Percentiles rank a stretch among this genome's conserved stretches.
These are phyloP conservation scores for Siphlonurus alternatus DNA, from an alignment of 2,888 invertebrate species.

Conservation along the genomic window DNA sequence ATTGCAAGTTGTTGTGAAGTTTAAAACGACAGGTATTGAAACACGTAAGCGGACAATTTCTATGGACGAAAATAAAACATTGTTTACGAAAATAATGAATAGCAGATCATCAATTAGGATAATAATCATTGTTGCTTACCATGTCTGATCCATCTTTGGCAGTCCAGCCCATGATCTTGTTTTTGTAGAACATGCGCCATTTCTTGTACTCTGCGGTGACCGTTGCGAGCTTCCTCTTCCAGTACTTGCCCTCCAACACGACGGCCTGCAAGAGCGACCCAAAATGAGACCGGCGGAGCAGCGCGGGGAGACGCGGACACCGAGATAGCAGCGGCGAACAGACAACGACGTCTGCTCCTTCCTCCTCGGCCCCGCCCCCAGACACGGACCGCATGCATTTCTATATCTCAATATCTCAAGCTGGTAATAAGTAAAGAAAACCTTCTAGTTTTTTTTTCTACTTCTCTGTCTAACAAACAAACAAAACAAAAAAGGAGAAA, in stretches of 20 bases:
- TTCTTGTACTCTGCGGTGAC: constrained; percentile 98
- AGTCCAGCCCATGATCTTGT: constrained; percentile 58
- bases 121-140: constrained; percentile 31
- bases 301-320: no score
- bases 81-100: neutral
- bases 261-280: constrained; percentile 56
- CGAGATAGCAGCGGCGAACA: no score
- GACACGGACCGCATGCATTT: no score
- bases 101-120: neutral
- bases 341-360: no score
- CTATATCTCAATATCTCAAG: no score
- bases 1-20: no score
- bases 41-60: neutral
- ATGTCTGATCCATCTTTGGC: constrained; percentile 56
- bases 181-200: constrained; percentile 88
- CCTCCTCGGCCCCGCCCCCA: no score
- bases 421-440: no score
- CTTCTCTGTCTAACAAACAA: no score
- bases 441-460: no score
- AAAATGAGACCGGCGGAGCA: no score
- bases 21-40: neutral
- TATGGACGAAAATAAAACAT: neutral
- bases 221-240: constrained; percentile 93
- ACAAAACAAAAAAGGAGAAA: no score
- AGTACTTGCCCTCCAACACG: constrained; percentile 97